Base-by-base conservation (phyloP, 2,888 invertebrate species). In the Micropterix aruncella region DNA sequence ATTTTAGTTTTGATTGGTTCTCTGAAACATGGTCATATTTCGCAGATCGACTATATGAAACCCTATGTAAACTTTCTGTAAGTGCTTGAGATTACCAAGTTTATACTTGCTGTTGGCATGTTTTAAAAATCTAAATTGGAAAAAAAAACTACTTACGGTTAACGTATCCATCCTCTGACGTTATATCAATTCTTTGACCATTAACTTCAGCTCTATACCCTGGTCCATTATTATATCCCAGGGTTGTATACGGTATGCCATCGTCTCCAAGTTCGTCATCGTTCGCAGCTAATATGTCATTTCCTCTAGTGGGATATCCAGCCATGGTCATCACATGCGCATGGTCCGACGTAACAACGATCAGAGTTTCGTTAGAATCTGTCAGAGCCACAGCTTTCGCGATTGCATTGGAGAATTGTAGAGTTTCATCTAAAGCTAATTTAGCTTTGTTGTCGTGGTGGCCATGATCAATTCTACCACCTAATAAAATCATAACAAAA, bases 161-260 rank as follows among this genome's bases (percentile, higher is more conserved):
- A 27, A 27, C 5, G 27, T 27, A 27, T 27, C 27, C 27, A 27
- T 54, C 60, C 50, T 69, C 65, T 7, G 60, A 54, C 1, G 63
- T 57, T 16, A 70, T 57, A 53, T 76, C 70, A 44, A 62, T 63
- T 47, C 69, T 55, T 2, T 50, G 50, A 5, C 65, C 65, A 48
- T 60, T 54, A 38, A 50, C 48, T 9, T 54, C 52, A 3, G 54
- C 50, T 44, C 63, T 65, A 52, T 72, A 76, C 7, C 78, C 77
- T 1, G 77, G 77, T 1, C 80, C 80, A 53, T 79, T 80, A 18
- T 79, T 79, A 55, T 80, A 81, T 50, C 70, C 71, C 2, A 81
- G 57, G 0, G 79, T 79, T 0, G 77, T 63, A 53, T 78, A 79
- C 0, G 74, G 73, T 42, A 73, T 51, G 19, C 63, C 57, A 53